These are phyloP conservation scores for Dolichomitus sp. DNA, from an alignment of 2,888 invertebrate species.

Conservation along the genomic window DNA sequence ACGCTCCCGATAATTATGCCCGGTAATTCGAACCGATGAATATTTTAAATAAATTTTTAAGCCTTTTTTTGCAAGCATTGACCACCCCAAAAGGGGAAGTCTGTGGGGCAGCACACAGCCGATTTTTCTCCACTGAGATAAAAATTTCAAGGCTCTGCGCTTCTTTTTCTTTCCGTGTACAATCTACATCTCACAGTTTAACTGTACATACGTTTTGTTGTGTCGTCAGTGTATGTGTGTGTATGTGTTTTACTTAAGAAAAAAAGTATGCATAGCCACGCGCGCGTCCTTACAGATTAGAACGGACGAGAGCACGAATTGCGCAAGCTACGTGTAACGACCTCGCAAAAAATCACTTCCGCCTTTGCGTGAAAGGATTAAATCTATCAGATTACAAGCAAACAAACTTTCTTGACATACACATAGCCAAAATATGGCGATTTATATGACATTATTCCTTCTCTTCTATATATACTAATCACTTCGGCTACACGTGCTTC, in stretches of 20 bases:
- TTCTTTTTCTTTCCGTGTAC: constrained; percentile 29
- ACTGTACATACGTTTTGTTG: constrained; percentile 31
- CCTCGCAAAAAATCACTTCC: constrained; percentile 22
- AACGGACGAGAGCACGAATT: constrained; percentile 33
- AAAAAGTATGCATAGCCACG: constrained; percentile 27
- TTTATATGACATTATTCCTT: constrained; percentile 53
- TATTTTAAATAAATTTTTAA: too few species aligned
- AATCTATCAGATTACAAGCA: constrained; percentile 62
- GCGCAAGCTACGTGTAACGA: constrained; percentile 28
- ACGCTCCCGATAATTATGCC: too few species aligned
- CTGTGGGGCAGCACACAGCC: background rate
- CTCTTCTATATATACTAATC: constrained; percentile 54
- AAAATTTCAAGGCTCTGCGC: constrained; percentile 1
- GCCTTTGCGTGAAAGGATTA: constrained; percentile 54
- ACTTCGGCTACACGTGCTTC: constrained; percentile 65
- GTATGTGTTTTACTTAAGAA: constrained; percentile 11
- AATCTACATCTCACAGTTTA: constrained; percentile 43
- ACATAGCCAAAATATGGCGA: constrained; percentile 61
- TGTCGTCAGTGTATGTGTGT: constrained; percentile 20
- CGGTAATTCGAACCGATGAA: too few species aligned
- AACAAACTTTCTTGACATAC: constrained; percentile 62
- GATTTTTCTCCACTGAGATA: background rate
- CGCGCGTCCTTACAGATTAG: constrained; percentile 46
- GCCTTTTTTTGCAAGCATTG: too few species aligned
- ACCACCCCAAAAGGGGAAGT: background rate